Evolutionary conservation across 1,140 invertebrate species (phyloP), one percentile per base, ranked within the genome.

Genomic region (Lepidurus couesii): DNA sequence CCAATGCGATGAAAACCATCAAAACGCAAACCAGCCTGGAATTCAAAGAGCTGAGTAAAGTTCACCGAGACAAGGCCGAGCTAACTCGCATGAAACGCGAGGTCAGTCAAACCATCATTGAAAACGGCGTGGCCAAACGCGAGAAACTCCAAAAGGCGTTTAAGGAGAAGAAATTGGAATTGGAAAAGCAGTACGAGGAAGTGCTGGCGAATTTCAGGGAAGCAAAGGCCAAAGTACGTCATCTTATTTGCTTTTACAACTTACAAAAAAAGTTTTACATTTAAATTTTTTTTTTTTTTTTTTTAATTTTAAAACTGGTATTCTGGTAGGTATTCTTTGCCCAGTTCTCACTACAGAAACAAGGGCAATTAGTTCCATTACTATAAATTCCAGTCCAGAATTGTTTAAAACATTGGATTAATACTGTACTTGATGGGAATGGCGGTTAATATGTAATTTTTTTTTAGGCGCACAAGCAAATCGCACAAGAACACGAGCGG

Each of bases 1-100:
- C 89, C 45, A 93, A 95, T 80, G 89, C 96, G 16, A 93, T 95
- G 89, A 91, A 93, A 82, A 90, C 91, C 83, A 86, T 97, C 80
- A 92, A 96, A 80, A 89, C 90, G 34, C 90, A 91, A 80, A 90
- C 92, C 78, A 90, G 93, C 80, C 92, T 93, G 76, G 94, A 97
- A 84, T 93, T 96, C 65, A 95, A 95, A 84, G 89, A 88, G 44
- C 85, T 95, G 75, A 89, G 91, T 16, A 93, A 93, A 81, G 90
- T 90, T 79, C 92, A 94, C 83, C 91, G 89, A 82, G 95, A 98
- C 83, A 93, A 95, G 83, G 94, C 96, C 82, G 96, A 97, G 84
- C 42, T 81, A 76, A 76, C 26, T 65, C 82, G 91, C 81, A 91
- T 92, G 84, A 93, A 93, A 82, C 85, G 92, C 44, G 92, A 93